Conservation (phyloP, 2,888 invertebrate species). For the Cephus runcator region DNA sequence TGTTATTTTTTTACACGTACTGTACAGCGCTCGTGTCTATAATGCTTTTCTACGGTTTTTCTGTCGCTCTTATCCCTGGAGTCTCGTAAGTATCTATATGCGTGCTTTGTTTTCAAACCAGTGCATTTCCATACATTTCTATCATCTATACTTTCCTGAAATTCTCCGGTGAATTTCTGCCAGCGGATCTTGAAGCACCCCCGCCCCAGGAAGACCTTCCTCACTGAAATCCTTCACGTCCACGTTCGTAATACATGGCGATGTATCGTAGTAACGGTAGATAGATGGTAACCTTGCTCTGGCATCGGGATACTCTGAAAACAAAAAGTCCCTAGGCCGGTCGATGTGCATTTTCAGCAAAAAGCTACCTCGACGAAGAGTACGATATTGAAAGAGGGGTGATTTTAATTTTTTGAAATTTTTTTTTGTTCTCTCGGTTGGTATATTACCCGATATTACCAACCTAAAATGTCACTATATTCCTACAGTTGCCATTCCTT, state of each 20-base stretch:
- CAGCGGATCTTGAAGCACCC: background rate
- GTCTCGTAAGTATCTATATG: background rate
- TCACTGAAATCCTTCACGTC: background rate
- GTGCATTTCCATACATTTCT: background rate
- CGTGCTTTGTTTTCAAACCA: background rate
- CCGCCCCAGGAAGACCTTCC: background rate
- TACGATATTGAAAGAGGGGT: background rate
- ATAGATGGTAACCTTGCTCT: background rate
- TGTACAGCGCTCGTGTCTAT: too few species aligned
- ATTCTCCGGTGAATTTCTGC: background rate
- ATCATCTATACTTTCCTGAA: background rate
- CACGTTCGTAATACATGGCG: background rate
- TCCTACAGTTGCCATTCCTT: background rate
- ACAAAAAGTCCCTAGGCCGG: background rate
- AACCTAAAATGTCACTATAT: background rate
- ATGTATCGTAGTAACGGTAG: background rate
- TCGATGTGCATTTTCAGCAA: background rate
- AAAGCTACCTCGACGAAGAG: background rate
- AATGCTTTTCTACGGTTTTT: background rate
- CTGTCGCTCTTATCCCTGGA: background rate
- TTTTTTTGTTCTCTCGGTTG: background rate
- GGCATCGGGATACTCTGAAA: background rate
- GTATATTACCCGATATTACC: background rate
- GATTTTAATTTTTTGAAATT: background rate
- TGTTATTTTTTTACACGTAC: too few species aligned